Evolutionary conservation across 2,888 invertebrate species (phyloP).

Genomic region (Drosophila anomelani): DNA sequence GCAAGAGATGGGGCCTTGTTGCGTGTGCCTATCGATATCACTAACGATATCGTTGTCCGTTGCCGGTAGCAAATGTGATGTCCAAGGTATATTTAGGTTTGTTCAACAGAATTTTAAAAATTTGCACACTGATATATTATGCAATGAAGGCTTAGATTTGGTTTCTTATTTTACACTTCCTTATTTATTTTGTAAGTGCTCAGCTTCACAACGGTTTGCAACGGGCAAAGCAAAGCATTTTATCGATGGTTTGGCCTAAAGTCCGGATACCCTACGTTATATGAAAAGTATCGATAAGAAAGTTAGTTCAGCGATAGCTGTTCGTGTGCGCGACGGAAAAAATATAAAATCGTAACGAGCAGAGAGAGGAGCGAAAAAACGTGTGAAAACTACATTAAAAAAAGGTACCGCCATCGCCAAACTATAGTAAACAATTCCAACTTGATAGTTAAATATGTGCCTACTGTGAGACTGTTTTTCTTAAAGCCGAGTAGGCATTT

Average conservation of each 20-base stretch:
- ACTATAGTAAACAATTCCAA: slow-evolving; percentile 28
- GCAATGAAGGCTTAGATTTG: neutral
- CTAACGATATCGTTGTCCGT: neutral
- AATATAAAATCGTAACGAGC: slow-evolving; percentile 76
- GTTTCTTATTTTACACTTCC: too few relatives aligned
- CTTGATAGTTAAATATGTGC: slow-evolving; percentile 10
- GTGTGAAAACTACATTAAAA: slow-evolving; percentile 69
- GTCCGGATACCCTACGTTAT: too few relatives aligned
- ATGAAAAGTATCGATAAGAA: too few relatives aligned
- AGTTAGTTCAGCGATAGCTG: too few relatives aligned
- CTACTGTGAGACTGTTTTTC: slow-evolving; percentile 3
- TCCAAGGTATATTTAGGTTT: neutral
- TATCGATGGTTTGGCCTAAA: too few relatives aligned
- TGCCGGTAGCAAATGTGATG: neutral
- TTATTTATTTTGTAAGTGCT: too few relatives aligned
- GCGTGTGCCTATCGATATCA: neutral
- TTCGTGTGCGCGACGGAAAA: slow-evolving; percentile 72
- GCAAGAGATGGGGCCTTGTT: neutral
- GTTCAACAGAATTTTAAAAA: neutral
- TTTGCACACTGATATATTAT: neutral
- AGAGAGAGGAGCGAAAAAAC: slow-evolving; percentile 66
- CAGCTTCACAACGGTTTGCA: too few relatives aligned
- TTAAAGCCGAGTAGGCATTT: slow-evolving; percentile 1
- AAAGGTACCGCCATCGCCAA: slow-evolving; percentile 58
- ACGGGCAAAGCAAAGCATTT: too few relatives aligned